Conservation (phyloP, 2,888 invertebrate species). For the Drosophila tripunctata region DNA sequence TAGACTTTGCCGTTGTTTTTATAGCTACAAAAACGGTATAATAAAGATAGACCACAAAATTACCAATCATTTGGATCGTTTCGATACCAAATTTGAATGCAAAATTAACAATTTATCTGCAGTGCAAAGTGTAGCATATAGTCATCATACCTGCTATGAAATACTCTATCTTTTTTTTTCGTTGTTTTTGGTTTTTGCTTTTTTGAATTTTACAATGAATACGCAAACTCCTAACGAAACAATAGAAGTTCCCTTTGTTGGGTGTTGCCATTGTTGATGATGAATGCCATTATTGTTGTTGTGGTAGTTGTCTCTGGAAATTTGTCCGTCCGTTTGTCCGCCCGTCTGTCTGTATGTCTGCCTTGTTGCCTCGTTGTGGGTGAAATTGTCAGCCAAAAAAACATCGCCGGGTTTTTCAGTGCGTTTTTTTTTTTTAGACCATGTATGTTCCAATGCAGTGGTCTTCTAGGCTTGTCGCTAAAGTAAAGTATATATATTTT, state of each 20-base stretch:
- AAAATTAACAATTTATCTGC: background rate
- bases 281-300: conserved; percentile 52
- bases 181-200: conserved; percentile 1
- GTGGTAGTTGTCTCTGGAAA: conserved; percentile 26
- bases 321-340: no score
- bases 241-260: conserved; percentile 47
- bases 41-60: background rate
- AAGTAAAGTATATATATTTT: no score
- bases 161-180: conserved; percentile 13
- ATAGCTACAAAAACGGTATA: background rate
- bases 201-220: conserved; percentile 22
- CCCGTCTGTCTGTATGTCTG: conserved; percentile 19
- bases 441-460: no score
- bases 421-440: no score
- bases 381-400: conserved; percentile 62
- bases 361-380: conserved; percentile 56
- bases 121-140: background rate
- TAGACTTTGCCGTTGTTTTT: no score
- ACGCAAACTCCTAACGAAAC: conserved; percentile 40
- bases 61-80: background rate
- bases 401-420: conserved; percentile 34
- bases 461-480: no score
- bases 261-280: conserved; percentile 52
- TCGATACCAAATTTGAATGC: background rate
- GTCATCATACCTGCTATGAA: conserved; percentile 1